Evolutionary conservation across 2,888 invertebrate species (phyloP), one percentile per base, ranked within the genome.

Genomic region (Diplazon laetatorius): DNA sequence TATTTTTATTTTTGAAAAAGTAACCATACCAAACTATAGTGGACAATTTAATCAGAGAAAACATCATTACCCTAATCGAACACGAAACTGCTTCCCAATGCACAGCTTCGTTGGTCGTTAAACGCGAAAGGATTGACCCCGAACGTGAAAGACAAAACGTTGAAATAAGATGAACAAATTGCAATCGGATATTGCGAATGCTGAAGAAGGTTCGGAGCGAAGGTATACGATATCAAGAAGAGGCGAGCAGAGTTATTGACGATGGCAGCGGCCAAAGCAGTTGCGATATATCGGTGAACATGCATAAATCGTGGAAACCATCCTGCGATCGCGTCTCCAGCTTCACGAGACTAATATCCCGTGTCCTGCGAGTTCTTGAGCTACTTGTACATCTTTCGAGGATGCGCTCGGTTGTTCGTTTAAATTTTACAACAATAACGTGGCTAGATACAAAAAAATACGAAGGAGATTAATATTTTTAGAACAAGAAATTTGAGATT

Each of bases 151-250:
- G 75, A 75, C 77, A 72, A 76, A 79, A 76, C 76, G 78, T 84
- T n/a, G 83, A 82, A 85, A 85, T 85, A 85, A 85, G 86, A n/a
- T n/a, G n/a, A 87, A 85, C 86, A 87, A 87, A 87, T 87, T 86
- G 87, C 87, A 87, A 87, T 87, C 85, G 85, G 87, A 87, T 87
- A 87, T 86, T 87, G 84, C 85, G 83, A 85, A 78, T 80, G n/a
- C 87, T 81, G 83, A 82, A 82, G 86, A 85, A 83, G 84, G 82
- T 82, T 78, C 82, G 76, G 76, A 78, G 71, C 76, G 71, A 83
- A 82, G 85, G 87, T 87, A 86, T 85, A 83, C 83, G 84, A 84
- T 87, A 87, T 87, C 87, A 73, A 44, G 65, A 73, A 69, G 69
- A 72, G 71, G 57, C 57, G 59, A 69, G 80, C 81, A 81, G 83